Evolutionary conservation across 2,797 vertebrate species (phyloP).

Genomic region (Myripristis jacobus): DNA sequence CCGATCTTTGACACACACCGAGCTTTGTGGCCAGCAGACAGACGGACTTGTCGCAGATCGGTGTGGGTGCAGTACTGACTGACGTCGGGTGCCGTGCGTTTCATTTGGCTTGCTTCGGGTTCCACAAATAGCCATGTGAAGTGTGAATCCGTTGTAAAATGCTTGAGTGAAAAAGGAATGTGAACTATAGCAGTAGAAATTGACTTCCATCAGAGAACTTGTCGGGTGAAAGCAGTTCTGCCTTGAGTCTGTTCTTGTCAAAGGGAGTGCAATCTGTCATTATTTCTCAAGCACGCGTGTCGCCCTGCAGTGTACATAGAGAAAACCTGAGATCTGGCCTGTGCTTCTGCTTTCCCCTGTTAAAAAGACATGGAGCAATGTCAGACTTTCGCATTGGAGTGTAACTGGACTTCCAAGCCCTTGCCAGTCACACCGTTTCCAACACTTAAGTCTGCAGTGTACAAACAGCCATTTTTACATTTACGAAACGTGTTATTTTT

Average conservation of each 20-base stretch:
- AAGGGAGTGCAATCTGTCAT: conserved; percentile 76
- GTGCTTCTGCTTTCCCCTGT: neutral
- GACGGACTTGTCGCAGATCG: conserved; percentile 1
- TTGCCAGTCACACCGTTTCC: conserved; percentile 12
- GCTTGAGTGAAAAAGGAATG: conserved; percentile 12
- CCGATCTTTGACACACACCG: conserved; percentile 13
- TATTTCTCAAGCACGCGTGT: conserved; percentile 73
- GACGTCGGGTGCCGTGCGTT: conserved; percentile 34
- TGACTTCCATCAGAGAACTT: neutral
- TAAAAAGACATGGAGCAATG: neutral
- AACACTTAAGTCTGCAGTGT: conserved; percentile 25
- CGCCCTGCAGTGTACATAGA: conserved; percentile 55
- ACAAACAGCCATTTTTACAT: conserved; percentile 8
- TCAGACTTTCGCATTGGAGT: conserved; percentile 5
- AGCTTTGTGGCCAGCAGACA: neutral
- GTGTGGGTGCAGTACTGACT: conserved; percentile 12
- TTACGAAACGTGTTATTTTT: conserved; percentile 9
- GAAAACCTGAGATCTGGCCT: conserved; percentile 68
- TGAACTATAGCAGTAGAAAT: neutral
- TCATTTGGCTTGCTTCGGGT: conserved; percentile 4
- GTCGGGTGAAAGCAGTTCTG: no score
- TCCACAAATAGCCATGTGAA: neutral
- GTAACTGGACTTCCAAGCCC: conserved; percentile 8
- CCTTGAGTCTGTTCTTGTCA: conserved; percentile 1
- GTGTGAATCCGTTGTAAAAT: conserved; percentile 23